phyloP scores from a whole-genome alignment of 2,797 vertebrate genomes.

The Alauda arvensis region DNA sequence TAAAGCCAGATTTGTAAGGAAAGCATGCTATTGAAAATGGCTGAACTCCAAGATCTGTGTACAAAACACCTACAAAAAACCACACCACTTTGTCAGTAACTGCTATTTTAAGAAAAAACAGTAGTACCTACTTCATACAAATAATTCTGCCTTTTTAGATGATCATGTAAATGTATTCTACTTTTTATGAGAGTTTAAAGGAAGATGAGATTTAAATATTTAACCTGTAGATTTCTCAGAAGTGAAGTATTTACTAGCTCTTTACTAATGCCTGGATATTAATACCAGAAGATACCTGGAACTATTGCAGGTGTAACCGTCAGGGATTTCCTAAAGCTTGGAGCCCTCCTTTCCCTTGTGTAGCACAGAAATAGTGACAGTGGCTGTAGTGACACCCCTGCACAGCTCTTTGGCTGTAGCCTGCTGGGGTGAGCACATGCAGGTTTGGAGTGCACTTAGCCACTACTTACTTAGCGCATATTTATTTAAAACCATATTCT shows the following conservation, averaged over 20 bases:
- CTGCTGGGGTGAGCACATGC: not conserved
- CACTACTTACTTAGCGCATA: not conserved
- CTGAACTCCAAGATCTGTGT: not conserved
- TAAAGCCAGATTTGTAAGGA: not conserved
- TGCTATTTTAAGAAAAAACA: not conserved
- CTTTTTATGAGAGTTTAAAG: not conserved
- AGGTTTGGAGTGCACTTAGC: not conserved
- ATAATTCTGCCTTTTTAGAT: not conserved
- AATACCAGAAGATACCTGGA: not conserved
- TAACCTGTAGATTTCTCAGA: not conserved
- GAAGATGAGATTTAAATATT: not conserved
- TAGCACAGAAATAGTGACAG: not conserved
- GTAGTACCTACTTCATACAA: not conserved
- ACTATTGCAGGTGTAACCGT: not conserved
- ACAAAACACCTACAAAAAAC: not conserved
- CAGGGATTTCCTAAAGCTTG: not conserved
- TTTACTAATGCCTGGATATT: not conserved
- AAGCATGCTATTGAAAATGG: not conserved
- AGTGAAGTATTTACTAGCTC: not conserved
- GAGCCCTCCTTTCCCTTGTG: not conserved
- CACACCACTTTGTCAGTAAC: not conserved
- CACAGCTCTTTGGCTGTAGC: not conserved
- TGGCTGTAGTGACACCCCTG: not conserved
- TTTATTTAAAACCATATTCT: slow-evolving; percentile 7
- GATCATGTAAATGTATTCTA: not conserved